These are phyloP conservation scores for Gila orcuttii DNA, from an alignment of 2,113 vertebrate genomes.

Conservation along the genomic window DNA sequence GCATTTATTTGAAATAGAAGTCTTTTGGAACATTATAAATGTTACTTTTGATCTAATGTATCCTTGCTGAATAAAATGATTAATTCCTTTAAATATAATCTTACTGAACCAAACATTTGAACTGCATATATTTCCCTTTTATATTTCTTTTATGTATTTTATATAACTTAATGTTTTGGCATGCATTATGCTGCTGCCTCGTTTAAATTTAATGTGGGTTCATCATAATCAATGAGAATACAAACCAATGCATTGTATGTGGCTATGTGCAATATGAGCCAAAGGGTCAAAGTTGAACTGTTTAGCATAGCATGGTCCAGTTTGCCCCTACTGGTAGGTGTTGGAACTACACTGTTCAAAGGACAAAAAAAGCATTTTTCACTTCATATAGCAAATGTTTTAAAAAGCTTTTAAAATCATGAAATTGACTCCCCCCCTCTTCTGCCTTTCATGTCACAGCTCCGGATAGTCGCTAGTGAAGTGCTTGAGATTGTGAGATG, in stretches of 20 bases:
- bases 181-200: too few relatives aligned
- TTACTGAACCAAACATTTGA: too few relatives aligned
- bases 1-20: too few relatives aligned
- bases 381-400: background rate
- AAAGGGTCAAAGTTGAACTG: background rate
- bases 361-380: background rate
- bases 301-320: background rate
- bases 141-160: too few relatives aligned
- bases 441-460: background rate
- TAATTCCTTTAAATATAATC: too few relatives aligned
- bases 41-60: too few relatives aligned
- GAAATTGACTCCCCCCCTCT: background rate
- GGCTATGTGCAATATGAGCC: background rate
- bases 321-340: background rate
- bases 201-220: background rate
- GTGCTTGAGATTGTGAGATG: background rate
- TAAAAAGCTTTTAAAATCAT: background rate
- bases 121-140: too few relatives aligned
- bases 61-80: too few relatives aligned
- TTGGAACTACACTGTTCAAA: background rate
- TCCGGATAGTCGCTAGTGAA: background rate
- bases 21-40: too few relatives aligned
- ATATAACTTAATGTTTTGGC: too few relatives aligned
- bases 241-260: background rate
- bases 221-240: background rate